Conservation (phyloP, 2,113 vertebrate species). For the Oreochromis niloticus region DNA sequence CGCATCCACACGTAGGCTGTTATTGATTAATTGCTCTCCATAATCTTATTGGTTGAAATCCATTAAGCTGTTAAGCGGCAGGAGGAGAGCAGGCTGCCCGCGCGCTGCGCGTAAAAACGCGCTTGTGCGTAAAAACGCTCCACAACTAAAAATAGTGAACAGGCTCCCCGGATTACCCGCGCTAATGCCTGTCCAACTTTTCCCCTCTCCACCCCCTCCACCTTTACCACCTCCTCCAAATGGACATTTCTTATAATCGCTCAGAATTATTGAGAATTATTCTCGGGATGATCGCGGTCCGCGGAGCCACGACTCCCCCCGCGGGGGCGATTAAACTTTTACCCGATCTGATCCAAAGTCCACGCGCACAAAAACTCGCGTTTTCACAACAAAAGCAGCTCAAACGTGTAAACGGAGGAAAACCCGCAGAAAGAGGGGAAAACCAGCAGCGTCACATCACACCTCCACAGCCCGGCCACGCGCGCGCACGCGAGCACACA, state of each 20-base stretch:
- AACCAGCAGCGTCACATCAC: conserved; percentile 41
- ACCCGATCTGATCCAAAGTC: conserved; percentile 36
- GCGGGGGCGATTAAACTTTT: conserved; percentile 40
- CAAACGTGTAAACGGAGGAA: neutral
- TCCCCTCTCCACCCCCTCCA: neutral
- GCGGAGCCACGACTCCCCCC: neutral
- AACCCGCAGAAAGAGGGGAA: conserved; percentile 10
- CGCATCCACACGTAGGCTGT: neutral
- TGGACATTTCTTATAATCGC: neutral
- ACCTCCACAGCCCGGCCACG: conserved; percentile 31
- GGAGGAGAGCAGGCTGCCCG: neutral
- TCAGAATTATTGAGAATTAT: neutral
- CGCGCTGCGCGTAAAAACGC: conserved; percentile 29
- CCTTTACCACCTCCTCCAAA: neutral
- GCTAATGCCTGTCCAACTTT: neutral
- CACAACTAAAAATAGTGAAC: conserved; percentile 35
- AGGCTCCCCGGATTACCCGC: neutral
- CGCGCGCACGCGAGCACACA: neutral
- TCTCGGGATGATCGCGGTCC: neutral
- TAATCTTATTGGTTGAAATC: conserved; percentile 49
- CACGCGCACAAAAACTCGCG: neutral
- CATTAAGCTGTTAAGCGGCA: conserved; percentile 48
- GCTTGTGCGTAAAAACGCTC: conserved; percentile 36
- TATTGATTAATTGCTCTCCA: conserved; percentile 49
- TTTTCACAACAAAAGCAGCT: neutral